Evolutionary conservation across 2,888 invertebrate species (phyloP), one percentile per base, ranked within the genome.

Genomic region (Apodemia duryi): DNA sequence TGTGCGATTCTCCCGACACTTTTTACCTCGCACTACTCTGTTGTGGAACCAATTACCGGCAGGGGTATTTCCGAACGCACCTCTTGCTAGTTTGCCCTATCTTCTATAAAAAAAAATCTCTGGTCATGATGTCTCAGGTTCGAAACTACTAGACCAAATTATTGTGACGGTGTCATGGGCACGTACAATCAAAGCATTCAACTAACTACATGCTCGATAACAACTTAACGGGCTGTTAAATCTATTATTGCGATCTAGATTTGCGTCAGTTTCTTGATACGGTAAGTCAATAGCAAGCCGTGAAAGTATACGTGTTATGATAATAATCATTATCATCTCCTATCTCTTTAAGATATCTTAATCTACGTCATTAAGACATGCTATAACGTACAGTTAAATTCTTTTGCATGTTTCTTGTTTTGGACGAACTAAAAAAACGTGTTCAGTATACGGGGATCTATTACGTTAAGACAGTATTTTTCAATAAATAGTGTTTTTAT

Each of bases 261-360:
- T 60, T 11, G 57, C 29, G 57, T 60, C 54, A 28, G 54, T n/a
- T 60, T 32, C 49, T 49, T 21, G 49, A 49, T 49, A 49, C 49
- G 49, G 49, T 7, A 60, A 60, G 35, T 35, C 57, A 60, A 35
- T 60, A 60, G 54, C 57, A 21, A 60, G 13, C 32, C 57, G 57
- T 60, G 35, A 60, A 32, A 60, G 57, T 60, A 13, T 60, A 28
- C 29, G 54, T 54, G 29, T 54, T n/a, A 49, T 60, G 57, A 60
- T 60, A 35, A 60, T 60, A 60, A 60, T 32, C 54, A 57, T 57
- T 21, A 57, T 32, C 29, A 57, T 10, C 11, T 57, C 28, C 11
- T 57, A 57, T 57, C 54, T 57, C 6, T 6, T 6, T 13, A 52
- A 52, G 10, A 6, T 28, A 57, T 57, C 54, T 57, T 32, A 29